Evolutionary conservation across 2,888 invertebrate genomes (phyloP).

Genomic region (Cosmia trapezina): DNA sequence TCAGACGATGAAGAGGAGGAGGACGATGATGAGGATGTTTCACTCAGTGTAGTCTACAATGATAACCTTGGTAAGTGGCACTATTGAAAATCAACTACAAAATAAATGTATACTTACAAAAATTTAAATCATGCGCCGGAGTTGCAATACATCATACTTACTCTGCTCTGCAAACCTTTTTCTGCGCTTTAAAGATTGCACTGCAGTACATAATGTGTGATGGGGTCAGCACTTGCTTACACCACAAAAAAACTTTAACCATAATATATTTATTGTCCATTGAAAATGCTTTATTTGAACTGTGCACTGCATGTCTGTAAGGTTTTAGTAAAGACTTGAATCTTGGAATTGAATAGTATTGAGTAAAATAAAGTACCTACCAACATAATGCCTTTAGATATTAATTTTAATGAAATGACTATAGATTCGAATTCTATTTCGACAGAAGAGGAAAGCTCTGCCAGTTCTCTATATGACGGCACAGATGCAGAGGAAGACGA

Average conservation of each 20-base stretch:
- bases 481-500: slow-evolving; percentile 87
- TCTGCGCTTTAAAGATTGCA: neutral
- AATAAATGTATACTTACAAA: neutral
- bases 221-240: neutral
- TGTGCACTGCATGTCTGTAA: neutral
- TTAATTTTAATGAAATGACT: slow-evolving; percentile 12
- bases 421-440: slow-evolving; percentile 31
- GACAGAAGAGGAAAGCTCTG: slow-evolving; percentile 87
- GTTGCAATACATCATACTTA: neutral
- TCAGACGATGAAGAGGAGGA: slow-evolving; percentile 92
- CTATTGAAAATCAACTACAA: neutral
- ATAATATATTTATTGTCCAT: neutral
- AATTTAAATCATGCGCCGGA: neutral
- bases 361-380: neutral
- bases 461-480: slow-evolving; percentile 85
- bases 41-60: slow-evolving; percentile 93
- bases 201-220: neutral
- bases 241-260: neutral
- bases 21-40: slow-evolving; percentile 92
- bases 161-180: neutral
- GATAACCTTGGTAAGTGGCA: slow-evolving; percentile 90
- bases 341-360: neutral
- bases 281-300: neutral
- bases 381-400: neutral
- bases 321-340: neutral